Conservation (phyloP, 2,888 invertebrate species). For the Rhopalosiphum nymphaeae region DNA sequence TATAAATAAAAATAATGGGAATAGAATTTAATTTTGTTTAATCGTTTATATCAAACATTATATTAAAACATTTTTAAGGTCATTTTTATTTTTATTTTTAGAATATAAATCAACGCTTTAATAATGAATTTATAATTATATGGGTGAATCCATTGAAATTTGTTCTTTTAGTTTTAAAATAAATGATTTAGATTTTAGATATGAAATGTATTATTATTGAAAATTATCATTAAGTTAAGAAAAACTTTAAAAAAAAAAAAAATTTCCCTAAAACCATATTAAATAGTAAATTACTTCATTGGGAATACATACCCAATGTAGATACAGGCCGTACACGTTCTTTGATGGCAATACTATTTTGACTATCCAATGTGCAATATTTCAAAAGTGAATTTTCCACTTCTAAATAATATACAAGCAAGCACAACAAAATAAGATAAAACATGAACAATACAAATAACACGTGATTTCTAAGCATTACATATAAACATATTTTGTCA, state of each 20-base stretch:
- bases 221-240: background rate
- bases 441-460: constrained; percentile 9
- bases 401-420: constrained; percentile 60
- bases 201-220: background rate
- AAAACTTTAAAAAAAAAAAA: background rate
- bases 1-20: background rate
- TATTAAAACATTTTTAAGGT: background rate
- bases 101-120: background rate
- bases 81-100: background rate
- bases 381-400: constrained; percentile 61
- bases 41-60: background rate
- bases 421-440: constrained; percentile 43
- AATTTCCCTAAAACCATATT: background rate
- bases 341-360: constrained; percentile 51
- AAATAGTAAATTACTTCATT: background rate
- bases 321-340: constrained; percentile 57
- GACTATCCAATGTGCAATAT: constrained; percentile 60
- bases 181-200: background rate
- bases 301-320: constrained; percentile 57
- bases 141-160: background rate
- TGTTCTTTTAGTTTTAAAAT: background rate
- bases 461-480: constrained; percentile 14
- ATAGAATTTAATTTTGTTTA: background rate
- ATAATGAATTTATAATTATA: background rate
- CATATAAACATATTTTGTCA: background rate